These are phyloP conservation scores for Podiceps cristatus DNA, from an alignment of 2,113 vertebrate species.

Conservation along the genomic window DNA sequence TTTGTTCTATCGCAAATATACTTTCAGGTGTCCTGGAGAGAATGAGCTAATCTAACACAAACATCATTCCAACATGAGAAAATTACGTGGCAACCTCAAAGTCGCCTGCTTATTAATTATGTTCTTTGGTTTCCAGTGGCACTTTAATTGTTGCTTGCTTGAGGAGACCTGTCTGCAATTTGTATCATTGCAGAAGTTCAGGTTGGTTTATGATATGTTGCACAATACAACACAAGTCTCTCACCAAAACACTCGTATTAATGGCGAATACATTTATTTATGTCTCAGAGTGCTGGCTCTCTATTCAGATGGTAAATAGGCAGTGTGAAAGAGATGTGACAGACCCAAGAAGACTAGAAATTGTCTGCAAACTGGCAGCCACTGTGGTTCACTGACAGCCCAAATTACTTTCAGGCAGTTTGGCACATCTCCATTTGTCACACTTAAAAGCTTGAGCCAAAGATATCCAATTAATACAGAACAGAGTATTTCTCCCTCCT, in stretches of 20 bases:
- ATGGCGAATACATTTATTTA: constrained; percentile 43
- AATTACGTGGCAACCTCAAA: background rate
- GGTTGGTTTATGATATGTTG: background rate
- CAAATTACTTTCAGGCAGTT: constrained; percentile 73
- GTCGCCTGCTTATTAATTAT: background rate
- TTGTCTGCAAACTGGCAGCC: constrained; percentile 74
- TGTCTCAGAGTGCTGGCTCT: background rate
- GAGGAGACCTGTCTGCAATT: background rate
- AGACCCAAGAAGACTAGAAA: constrained; percentile 69
- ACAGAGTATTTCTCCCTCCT: constrained; percentile 26
- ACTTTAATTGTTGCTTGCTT: constrained; percentile 4
- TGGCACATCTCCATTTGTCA: constrained; percentile 78
- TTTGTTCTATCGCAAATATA: constrained; percentile 6
- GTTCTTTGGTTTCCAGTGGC: background rate
- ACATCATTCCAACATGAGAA: constrained; percentile 23
- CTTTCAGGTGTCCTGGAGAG: constrained; percentile 51
- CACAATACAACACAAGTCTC: background rate
- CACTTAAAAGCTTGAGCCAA: constrained; percentile 65
- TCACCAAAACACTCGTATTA: background rate
- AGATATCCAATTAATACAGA: constrained; percentile 71
- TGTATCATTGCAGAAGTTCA: background rate
- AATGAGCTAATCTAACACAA: constrained; percentile 41
- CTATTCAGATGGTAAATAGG: constrained; percentile 75
- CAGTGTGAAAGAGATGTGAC: constrained; percentile 72
- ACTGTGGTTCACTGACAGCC: constrained; percentile 70